These are phyloP conservation scores for Alces alces DNA, from an alignment of 2,113 vertebrate species.

Conservation along the genomic window DNA sequence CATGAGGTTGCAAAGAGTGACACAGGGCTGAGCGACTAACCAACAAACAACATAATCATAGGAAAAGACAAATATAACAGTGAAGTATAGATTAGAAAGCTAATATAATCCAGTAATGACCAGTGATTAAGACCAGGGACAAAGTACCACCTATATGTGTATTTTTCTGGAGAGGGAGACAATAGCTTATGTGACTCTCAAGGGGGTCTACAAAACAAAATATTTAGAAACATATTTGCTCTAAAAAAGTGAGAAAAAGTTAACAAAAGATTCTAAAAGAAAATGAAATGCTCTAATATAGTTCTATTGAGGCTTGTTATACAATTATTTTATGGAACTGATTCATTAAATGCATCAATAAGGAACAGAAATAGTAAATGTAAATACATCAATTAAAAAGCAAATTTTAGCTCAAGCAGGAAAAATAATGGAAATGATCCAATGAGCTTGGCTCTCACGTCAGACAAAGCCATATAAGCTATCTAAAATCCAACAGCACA, in stretches of 20 bases:
- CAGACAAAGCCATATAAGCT: background rate
- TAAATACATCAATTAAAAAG: background rate
- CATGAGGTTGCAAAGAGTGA: background rate
- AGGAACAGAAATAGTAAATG: background rate
- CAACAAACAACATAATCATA: background rate
- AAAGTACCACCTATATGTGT: background rate
- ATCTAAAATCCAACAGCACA: background rate
- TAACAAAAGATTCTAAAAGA: background rate
- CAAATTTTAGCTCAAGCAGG: background rate
- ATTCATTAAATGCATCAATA: background rate
- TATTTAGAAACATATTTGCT: background rate
- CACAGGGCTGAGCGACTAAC: rapidly evolving
- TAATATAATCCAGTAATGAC: background rate
- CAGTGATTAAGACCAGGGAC: background rate
- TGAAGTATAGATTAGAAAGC: background rate
- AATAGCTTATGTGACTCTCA: background rate
- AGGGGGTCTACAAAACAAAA: background rate
- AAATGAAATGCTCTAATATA: background rate
- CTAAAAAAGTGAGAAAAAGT: background rate
- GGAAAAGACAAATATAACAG: background rate
- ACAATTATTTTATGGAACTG: background rate
- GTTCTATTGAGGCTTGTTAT: background rate
- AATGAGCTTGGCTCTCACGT: background rate
- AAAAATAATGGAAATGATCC: background rate
- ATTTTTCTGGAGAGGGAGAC: background rate